A percentile compares a stretch with the other conserved stretches of the same genome.
Conservation (phyloP, 2,797 vertebrate genomes). For the Xenops minutus region DNA sequence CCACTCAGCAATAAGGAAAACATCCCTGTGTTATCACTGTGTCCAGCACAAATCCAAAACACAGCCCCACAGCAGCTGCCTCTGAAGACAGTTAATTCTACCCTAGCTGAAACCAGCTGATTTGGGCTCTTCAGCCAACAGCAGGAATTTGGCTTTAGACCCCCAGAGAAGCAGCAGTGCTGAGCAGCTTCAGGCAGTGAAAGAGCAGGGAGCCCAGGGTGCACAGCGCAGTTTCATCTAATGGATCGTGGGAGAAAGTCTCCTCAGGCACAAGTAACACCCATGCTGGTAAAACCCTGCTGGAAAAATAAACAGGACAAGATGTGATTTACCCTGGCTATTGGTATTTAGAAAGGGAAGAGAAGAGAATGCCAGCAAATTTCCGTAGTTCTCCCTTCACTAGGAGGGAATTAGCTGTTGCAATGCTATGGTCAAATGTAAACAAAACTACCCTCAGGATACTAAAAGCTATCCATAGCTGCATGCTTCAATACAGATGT, state of each 20-base stretch:
- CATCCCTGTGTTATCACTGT: background rate
- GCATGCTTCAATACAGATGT: background rate
- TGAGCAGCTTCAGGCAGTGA: background rate
- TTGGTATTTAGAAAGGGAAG: background rate
- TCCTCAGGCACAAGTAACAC: background rate
- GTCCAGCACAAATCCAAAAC: background rate
- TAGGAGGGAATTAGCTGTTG: background rate
- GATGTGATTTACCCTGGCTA: background rate
- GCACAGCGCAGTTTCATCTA: background rate
- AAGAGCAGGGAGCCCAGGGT: background rate
- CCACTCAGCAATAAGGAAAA: background rate
- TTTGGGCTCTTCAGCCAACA: accelerated
- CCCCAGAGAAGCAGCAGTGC: background rate
- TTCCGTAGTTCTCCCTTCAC: background rate
- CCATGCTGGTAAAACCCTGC: accelerated
- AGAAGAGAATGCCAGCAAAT: background rate
- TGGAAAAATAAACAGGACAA: background rate
- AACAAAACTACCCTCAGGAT: background rate
- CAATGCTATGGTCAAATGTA: background rate
- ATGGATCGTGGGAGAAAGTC: background rate
- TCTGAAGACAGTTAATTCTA: background rate
- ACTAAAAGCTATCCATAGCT: background rate
- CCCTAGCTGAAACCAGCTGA: background rate
- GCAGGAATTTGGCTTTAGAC: background rate
- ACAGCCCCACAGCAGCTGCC: background rate